Conservation (phyloP, 2,888 invertebrate species). For the Hydropsyche betteni region DNA sequence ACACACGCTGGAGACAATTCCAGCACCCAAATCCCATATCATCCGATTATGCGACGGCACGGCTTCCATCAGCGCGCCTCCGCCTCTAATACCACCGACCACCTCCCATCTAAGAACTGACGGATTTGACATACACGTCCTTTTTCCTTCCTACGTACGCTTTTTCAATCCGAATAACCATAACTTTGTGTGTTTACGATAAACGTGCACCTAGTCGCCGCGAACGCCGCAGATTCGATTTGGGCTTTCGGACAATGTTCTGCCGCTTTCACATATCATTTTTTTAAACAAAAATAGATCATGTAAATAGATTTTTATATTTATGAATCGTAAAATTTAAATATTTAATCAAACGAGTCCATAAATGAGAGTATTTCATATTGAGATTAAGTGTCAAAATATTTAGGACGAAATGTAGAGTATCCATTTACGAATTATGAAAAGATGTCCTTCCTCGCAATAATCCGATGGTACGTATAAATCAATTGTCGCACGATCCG, state of each 20-base stretch:
- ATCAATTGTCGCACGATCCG: slow-evolving; percentile 38
- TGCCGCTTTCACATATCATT: no score
- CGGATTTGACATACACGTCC: slow-evolving; percentile 28
- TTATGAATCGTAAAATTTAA: no score
- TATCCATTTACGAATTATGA: slow-evolving; percentile 6
- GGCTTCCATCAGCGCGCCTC: slow-evolving; percentile 36
- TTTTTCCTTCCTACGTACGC: neutral
- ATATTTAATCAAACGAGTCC: no score
- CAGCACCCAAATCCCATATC: slow-evolving; percentile 47
- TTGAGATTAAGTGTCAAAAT: no score
- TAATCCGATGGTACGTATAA: slow-evolving; percentile 23
- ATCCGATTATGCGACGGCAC: slow-evolving; percentile 50
- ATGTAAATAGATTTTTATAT: no score
- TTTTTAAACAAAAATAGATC: no score
- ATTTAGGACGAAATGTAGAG: no score
- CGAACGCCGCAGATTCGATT: no score
- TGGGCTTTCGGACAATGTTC: no score
- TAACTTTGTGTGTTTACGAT: slow-evolving; percentile 37
- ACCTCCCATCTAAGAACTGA: slow-evolving; percentile 32
- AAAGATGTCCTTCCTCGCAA: slow-evolving; percentile 25
- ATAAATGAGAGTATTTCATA: no score
- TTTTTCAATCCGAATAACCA: slow-evolving; percentile 38
- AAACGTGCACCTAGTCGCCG: slow-evolving; percentile 16
- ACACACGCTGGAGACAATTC: slow-evolving; percentile 42
- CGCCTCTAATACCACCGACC: slow-evolving; percentile 21